Conservation (phyloP, 2,113 vertebrate genomes). For the Zosterops borbonicus region DNA sequence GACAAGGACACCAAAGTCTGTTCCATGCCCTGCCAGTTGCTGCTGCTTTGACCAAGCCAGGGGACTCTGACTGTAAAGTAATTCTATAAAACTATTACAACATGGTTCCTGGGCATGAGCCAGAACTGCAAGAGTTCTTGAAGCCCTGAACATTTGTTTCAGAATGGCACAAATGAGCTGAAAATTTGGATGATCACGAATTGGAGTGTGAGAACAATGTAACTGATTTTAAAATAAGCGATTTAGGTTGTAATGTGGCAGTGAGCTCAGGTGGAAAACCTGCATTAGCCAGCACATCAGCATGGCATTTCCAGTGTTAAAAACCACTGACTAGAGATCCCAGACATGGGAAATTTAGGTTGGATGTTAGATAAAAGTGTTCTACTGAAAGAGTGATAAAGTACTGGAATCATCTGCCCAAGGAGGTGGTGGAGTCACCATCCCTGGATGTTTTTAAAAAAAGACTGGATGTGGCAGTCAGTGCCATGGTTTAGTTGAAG, state of each 20-base stretch:
- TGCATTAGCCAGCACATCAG: background rate
- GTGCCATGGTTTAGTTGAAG: background rate
- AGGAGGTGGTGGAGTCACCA: background rate
- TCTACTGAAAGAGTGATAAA: background rate
- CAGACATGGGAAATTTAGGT: background rate
- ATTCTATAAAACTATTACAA: background rate
- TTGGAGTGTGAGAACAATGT: background rate
- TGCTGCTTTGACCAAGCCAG: background rate
- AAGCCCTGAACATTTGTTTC: background rate
- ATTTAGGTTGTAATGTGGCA: background rate
- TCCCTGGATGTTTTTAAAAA: background rate
- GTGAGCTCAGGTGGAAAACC: background rate
- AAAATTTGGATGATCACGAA: background rate
- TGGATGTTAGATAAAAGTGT: background rate
- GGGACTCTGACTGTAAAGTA: rapidly evolving
- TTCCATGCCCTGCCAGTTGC: background rate
- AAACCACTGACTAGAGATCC: background rate
- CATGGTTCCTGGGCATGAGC: background rate
- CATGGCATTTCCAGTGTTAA: background rate
- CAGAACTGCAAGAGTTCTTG: background rate
- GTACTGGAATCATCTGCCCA: too few species aligned
- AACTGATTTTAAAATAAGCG: background rate
- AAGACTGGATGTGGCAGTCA: background rate
- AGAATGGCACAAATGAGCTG: background rate
- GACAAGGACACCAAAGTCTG: background rate